Evolutionary conservation across 2,113 vertebrate genomes (phyloP).

Genomic region (Tonatia bakeri): DNA sequence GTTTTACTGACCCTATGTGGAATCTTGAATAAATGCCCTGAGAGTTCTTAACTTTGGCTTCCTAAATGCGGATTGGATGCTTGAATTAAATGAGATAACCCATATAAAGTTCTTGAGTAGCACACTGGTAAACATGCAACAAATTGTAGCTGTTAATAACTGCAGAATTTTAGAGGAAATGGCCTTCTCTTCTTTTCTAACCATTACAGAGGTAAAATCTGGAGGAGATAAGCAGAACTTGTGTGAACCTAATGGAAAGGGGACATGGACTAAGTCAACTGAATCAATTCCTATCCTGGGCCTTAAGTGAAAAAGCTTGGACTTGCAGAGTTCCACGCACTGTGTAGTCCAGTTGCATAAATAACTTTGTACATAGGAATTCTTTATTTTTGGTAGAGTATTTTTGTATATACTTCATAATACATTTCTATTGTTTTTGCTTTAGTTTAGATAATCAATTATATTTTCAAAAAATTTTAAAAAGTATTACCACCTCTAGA

Average conservation of each 20-base stretch:
- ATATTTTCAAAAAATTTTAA: background rate
- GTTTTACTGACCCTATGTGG: background rate
- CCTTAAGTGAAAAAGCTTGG: background rate
- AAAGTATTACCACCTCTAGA: background rate
- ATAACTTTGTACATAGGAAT: background rate
- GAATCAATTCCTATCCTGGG: background rate
- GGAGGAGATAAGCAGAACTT: background rate
- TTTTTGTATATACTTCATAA: background rate
- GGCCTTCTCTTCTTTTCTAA: background rate
- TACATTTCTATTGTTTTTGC: background rate
- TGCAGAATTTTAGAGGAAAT: background rate
- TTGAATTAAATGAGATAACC: background rate
- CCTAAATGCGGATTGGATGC: background rate
- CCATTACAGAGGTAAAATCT: background rate
- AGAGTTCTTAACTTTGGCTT: background rate
- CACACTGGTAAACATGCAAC: background rate
- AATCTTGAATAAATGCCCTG: background rate
- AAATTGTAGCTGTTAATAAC: background rate
- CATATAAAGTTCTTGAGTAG: background rate
- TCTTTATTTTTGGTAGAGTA: background rate
- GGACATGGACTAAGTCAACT: background rate
- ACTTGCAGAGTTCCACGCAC: background rate
- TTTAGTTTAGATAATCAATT: background rate
- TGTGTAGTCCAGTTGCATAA: background rate
- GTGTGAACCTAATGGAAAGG: background rate